Conservation (phyloP, 2,888 invertebrate genomes). For the Sarcophaga variegata region DNA sequence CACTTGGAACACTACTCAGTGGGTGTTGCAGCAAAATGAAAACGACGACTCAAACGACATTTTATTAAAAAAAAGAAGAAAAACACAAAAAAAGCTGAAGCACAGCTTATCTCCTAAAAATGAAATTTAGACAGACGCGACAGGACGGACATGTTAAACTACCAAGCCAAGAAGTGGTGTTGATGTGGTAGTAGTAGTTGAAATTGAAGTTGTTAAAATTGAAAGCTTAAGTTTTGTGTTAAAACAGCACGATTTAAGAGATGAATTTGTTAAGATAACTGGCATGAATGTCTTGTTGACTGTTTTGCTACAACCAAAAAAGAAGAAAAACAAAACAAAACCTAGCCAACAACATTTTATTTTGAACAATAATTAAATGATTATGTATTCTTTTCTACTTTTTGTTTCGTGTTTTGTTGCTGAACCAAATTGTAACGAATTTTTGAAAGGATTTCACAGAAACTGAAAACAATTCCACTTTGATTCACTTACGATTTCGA, state of each 20-base stretch:
- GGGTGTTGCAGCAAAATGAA: slow-evolving; percentile 54
- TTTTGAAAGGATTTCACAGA: slow-evolving; percentile 21
- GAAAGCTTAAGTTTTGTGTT: slow-evolving; percentile 65
- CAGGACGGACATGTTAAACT: slow-evolving; percentile 4
- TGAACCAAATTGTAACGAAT: slow-evolving; percentile 1
- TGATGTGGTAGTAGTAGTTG: not conserved
- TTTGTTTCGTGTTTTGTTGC: not conserved
- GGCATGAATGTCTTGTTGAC: slow-evolving; percentile 26
- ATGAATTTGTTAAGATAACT: slow-evolving; percentile 66
- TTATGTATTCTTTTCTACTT: slow-evolving; percentile 9
- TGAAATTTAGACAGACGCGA: not conserved
- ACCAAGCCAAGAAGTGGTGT: slow-evolving; percentile 14
- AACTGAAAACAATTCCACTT: not conserved
- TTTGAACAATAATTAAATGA: slow-evolving; percentile 58
- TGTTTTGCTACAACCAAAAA: slow-evolving; percentile 23
- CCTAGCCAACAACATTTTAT: slow-evolving; percentile 23
- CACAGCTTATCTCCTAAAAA: slow-evolving; percentile 49
- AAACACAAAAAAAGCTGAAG: slow-evolving; percentile 37
- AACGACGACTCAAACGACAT: slow-evolving; percentile 38
- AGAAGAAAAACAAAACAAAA: slow-evolving; percentile 21
- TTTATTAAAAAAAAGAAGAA: not conserved
- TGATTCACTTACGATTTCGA: not conserved
- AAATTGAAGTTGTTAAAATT: slow-evolving; percentile 39
- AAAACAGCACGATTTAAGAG: slow-evolving; percentile 60
- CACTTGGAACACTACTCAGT: slow-evolving; percentile 43